Evolutionary conservation across 2,888 invertebrate species (phyloP), one percentile per base, ranked within the genome.

Genomic region (Dromius quadrimaculatus): DNA sequence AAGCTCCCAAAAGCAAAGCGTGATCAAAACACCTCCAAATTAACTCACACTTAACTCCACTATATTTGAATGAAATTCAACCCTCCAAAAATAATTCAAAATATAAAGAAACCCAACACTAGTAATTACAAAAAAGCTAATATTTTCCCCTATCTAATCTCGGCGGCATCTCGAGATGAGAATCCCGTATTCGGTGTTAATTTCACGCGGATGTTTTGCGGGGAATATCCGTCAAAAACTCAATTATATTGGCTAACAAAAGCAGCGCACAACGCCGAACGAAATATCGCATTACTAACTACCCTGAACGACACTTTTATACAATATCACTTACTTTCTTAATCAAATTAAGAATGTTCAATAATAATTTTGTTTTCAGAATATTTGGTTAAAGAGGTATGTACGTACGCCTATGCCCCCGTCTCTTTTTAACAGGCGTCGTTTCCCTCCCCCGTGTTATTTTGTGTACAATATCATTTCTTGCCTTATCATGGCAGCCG

Each of bases 381-480:
- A n/a, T n/a, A n/a, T n/a, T n/a, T n/a, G n/a, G n/a, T n/a, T n/a
- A n/a, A n/a, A n/a, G n/a, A n/a, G n/a, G n/a, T n/a, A n/a, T n/a
- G n/a, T n/a, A n/a, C n/a, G 19, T 20, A 34, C 59, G 34, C 36
- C 19, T n/a, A 59, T 59, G 57, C n/a, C 17, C 45, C 45, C 9
- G 36, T 41, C 41, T 62, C 41, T 62, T 59, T 59, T 19, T 36
- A 63, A 22, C 32, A 57, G 71, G 71, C 41, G 54, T 13, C 50
- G 63, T 57, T 54, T 34, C 28, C 43, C 71, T 63, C 73, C 47
- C 54, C 72, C 61, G 70, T 75, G 81, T 80, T 80, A 80, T 81
- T 79, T 78, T 78, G 80, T 80, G 78, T 79, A 81, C 81, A 81
- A 82, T 81, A 81, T 81, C 81, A 81, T 82, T 81, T 81, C 80